Conservation (phyloP, 2,888 invertebrate species). For the Linnaemya tessellans region DNA sequence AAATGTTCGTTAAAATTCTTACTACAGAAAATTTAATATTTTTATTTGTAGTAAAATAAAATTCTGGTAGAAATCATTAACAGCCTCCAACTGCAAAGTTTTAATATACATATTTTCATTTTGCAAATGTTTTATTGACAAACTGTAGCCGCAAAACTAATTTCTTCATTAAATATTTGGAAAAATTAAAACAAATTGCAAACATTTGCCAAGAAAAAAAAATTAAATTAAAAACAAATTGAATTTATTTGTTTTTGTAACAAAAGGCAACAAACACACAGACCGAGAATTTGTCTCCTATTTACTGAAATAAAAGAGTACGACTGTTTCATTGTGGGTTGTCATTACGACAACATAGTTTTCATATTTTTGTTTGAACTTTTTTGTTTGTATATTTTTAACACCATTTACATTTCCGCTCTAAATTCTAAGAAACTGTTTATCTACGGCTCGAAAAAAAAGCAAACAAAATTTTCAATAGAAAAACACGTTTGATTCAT, state of each 20-base stretch:
- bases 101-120: neutral
- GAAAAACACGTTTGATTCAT: conserved; percentile 57
- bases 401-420: conserved; percentile 76
- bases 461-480: conserved; percentile 46
- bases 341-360: conserved; percentile 20
- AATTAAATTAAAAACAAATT: conserved; percentile 28
- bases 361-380: conserved; percentile 23
- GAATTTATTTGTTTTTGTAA: conserved; percentile 14
- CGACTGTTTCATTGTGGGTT: conserved; percentile 29
- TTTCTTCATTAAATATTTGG: neutral
- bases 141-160: neutral
- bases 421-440: conserved; percentile 73
- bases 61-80: too few relatives aligned
- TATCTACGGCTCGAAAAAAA: conserved; percentile 39
- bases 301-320: conserved; percentile 25
- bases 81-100: too few relatives aligned
- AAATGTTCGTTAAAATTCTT: too few relatives aligned
- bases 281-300: conserved; percentile 32
- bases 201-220: neutral
- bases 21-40: too few relatives aligned
- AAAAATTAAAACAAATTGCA: neutral
- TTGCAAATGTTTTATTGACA: neutral
- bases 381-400: conserved; percentile 39
- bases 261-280: conserved; percentile 7
- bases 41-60: too few relatives aligned